phyloP scores from a whole-genome alignment of 2,888 invertebrate genomes.

The Agonopterix arenella region DNA sequence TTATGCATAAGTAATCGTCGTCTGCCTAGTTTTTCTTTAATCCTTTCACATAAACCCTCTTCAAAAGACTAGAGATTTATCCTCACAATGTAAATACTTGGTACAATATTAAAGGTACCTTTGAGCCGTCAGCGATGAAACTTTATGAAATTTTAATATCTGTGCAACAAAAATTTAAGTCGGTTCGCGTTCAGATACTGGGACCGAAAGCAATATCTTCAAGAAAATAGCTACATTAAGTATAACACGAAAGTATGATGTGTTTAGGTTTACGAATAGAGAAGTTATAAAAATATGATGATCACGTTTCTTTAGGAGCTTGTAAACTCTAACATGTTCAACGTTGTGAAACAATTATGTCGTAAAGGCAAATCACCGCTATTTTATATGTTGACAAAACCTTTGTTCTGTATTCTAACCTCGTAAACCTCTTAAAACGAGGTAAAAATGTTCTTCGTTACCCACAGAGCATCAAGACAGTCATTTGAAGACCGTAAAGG shows the following conservation, averaged over 20 bases:
- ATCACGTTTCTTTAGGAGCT: too few species aligned
- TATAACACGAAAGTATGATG: too few species aligned
- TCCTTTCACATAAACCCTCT: constrained; percentile 36
- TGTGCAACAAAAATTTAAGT: constrained; percentile 10
- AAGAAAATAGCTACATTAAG: too few species aligned
- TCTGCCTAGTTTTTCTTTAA: constrained; percentile 25
- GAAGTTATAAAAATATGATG: too few species aligned
- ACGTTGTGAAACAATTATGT: too few species aligned
- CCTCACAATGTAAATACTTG: constrained; percentile 46
- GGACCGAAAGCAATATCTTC: too few species aligned
- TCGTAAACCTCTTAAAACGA: constrained; percentile 1
- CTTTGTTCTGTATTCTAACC: neutral
- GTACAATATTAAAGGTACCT: constrained; percentile 38
- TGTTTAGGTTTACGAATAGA: too few species aligned
- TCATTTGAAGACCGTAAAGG: constrained; percentile 9
- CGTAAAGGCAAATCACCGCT: too few species aligned
- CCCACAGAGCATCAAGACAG: constrained; percentile 3
- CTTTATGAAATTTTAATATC: constrained; percentile 63
- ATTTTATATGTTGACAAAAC: too few species aligned
- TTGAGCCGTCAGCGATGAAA: constrained; percentile 41
- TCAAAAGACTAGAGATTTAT: constrained; percentile 46
- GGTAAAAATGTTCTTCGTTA: constrained; percentile 1
- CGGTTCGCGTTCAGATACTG: too few species aligned
- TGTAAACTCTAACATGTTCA: too few species aligned
- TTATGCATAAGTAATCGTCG: constrained; percentile 26